Conservation (phyloP, 1,140 invertebrate genomes). For the Drosophila repletoides region DNA sequence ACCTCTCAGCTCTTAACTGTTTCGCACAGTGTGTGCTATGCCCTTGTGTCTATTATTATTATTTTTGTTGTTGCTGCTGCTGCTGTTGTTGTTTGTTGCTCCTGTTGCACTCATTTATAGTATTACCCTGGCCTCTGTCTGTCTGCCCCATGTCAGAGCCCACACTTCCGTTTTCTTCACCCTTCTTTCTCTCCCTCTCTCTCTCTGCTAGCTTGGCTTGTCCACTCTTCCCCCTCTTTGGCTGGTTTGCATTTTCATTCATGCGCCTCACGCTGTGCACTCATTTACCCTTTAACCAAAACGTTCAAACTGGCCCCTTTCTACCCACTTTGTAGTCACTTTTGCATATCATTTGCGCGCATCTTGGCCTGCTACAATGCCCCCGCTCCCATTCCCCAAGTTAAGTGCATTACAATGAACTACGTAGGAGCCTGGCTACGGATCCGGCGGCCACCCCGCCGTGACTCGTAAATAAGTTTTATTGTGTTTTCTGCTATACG, state of each 20-base stretch:
- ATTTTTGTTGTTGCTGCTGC: slow-evolving; percentile 22
- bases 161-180: slow-evolving; percentile 4
- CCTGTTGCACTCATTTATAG: slow-evolving; percentile 66
- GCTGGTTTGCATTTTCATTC: slow-evolving; percentile 49
- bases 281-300: slow-evolving; percentile 78
- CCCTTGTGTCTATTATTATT: slow-evolving; percentile 44
- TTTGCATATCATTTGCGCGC: slow-evolving; percentile 78
- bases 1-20: slow-evolving; percentile 8
- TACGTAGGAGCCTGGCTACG: slow-evolving; percentile 58
- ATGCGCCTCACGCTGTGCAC: slow-evolving; percentile 70
- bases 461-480: slow-evolving; percentile 81
- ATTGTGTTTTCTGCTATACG: slow-evolving; percentile 73
- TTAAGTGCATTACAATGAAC: slow-evolving; percentile 80
- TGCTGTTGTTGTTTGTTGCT: slow-evolving; percentile 30
- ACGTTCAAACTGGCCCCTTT: slow-evolving; percentile 34
- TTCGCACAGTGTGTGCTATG: slow-evolving; percentile 41
- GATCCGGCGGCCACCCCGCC: slow-evolving; percentile 55
- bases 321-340: slow-evolving; percentile 2
- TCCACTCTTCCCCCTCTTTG: not conserved
- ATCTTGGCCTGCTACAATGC: slow-evolving; percentile 44
- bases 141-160: slow-evolving; percentile 1
- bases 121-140: slow-evolving; percentile 51
- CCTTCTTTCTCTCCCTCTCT: not conserved
- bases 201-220: too few species aligned
- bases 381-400: slow-evolving; percentile 1